Evolutionary conservation across 2,888 invertebrate species (phyloP).

Genomic region (Hartigia nigra): DNA sequence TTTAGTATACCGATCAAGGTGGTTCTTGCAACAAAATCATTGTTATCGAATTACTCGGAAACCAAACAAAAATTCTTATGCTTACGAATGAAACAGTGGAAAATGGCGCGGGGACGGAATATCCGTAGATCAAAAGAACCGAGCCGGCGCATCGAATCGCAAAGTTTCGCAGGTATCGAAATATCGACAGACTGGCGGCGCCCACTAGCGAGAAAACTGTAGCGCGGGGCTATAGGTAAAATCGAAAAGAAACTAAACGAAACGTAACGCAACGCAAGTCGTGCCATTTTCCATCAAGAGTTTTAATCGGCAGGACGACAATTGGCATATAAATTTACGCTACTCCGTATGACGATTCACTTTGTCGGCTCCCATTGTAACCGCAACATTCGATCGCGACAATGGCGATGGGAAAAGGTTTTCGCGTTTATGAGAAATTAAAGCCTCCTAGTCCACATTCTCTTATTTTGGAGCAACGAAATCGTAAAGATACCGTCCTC

Average conservation of each 20-base stretch:
- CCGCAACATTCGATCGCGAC: neutral
- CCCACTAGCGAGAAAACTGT: neutral
- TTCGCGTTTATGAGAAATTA: constrained; percentile 89
- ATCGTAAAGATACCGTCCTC: constrained; percentile 85
- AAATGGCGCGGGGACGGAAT: neutral
- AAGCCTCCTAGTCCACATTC: constrained; percentile 89
- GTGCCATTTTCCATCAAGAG: neutral
- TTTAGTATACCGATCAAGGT: neutral
- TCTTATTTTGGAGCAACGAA: constrained; percentile 88
- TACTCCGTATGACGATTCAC: neutral
- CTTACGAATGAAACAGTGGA: neutral
- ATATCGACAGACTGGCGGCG: neutral
- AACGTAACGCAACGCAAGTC: neutral
- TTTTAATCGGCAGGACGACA: neutral
- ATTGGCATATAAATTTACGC: neutral
- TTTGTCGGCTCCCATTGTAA: neutral
- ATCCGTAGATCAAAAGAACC: neutral
- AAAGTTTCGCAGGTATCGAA: neutral
- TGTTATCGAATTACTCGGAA: neutral
- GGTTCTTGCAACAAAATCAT: too few relatives aligned
- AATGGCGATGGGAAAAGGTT: constrained; percentile 96
- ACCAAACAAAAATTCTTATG: neutral
- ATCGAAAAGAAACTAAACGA: neutral
- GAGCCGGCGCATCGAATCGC: neutral
- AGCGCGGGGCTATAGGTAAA: neutral